Conservation (phyloP, 2,113 vertebrate species). For the human region GRCh38 chr4:18846501-18847000, state of each 20-base stretch:
- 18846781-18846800: not conserved
- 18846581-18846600: slow-evolving; percentile 67
- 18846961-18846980: not conserved
- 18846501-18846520: slow-evolving; percentile 61
- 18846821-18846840: not conserved
- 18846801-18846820: not conserved
- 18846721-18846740: not conserved
- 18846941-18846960: not conserved
- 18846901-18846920: not conserved
- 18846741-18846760: not conserved
- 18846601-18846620: slow-evolving; percentile 61
- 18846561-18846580: slow-evolving; percentile 53
- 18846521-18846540: slow-evolving; percentile 55
- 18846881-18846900: not conserved
- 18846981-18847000: not conserved
- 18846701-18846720: not conserved
- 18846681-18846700: not conserved
- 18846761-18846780: not conserved
- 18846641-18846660: not conserved
- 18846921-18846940: not conserved
- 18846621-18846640: slow-evolving; percentile 54
- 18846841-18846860: not conserved
- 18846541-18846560: slow-evolving; percentile 65
- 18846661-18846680: not conserved
- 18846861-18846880: slow-evolving; percentile 29